Conservation (phyloP, 1,140 invertebrate genomes). For the Ceratosolen fusciceps region DNA sequence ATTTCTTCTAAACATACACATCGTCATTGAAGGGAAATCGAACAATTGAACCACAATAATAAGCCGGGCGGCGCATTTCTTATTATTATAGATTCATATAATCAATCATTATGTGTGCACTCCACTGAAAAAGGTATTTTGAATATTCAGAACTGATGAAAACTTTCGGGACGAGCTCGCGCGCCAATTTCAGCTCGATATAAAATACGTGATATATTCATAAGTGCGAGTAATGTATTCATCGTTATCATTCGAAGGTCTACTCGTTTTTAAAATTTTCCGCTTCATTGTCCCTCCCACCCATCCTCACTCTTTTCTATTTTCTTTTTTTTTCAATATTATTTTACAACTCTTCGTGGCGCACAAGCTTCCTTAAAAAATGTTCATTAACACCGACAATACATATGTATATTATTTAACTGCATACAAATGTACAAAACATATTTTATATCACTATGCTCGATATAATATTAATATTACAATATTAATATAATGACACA, state of each 20-base stretch:
- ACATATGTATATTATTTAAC: conserved; percentile 59
- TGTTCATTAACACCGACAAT: conserved; percentile 36
- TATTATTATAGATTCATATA: background rate
- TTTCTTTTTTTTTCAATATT: background rate
- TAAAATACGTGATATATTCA: conserved; percentile 5
- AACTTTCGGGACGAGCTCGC: conserved; percentile 14
- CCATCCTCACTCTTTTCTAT: background rate
- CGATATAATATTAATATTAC: too few relatives aligned
- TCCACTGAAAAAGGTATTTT: conserved; percentile 21
- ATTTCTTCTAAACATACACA: conserved; percentile 45
- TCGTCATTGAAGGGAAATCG: conserved; percentile 43
- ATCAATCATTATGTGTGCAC: conserved; percentile 19
- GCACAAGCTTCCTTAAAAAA: conserved; percentile 10
- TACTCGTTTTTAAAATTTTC: background rate
- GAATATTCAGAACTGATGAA: conserved; percentile 11
- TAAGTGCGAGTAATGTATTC: too few relatives aligned
- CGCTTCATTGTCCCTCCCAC: background rate
- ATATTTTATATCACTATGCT: conserved; percentile 52
- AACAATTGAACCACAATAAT: conserved; percentile 46
- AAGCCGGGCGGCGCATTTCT: conserved; percentile 15
- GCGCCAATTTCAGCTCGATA: conserved; percentile 2
- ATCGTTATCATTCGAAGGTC: background rate
- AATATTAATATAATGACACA: conserved; percentile 1
- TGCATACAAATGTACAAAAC: conserved; percentile 66
- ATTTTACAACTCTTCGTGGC: background rate